These are phyloP conservation scores for Glomeris maerens DNA, from an alignment of 1,140 invertebrate genomes.

Conservation along the genomic window DNA sequence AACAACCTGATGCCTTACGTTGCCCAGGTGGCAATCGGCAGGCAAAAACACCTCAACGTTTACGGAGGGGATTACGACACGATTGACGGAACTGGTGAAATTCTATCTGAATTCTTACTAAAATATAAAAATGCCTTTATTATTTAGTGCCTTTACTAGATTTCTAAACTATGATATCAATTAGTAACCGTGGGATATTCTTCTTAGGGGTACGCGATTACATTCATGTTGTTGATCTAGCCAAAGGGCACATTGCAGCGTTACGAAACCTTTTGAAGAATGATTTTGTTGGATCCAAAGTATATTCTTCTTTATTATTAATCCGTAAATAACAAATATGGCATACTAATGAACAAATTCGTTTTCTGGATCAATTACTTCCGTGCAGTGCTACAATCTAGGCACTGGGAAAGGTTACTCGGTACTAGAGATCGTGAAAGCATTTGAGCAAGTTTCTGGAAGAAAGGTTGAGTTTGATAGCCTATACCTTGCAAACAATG, in stretches of 20 bases:
- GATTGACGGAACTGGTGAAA: conserved; percentile 68
- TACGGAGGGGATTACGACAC: conserved; percentile 83
- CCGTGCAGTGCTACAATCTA: conserved; percentile 61
- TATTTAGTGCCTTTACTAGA: not conserved
- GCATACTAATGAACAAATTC: not conserved
- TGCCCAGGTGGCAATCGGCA: conserved; percentile 61
- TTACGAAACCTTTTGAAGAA: conserved; percentile 44
- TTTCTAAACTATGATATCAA: not conserved
- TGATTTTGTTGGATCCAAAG: conserved; percentile 13
- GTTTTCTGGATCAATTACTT: conserved; percentile 5
- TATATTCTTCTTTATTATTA: not conserved
- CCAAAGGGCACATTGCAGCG: conserved; percentile 73
- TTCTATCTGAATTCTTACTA: not conserved
- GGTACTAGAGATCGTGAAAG: conserved; percentile 59
- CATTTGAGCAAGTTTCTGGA: conserved; percentile 63
- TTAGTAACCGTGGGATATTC: no score
- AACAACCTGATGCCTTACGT: conserved; percentile 85
- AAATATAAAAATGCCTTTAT: not conserved
- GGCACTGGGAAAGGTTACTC: conserved; percentile 77
- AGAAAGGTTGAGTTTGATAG: no score
- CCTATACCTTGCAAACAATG: no score
- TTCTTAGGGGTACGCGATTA: conserved; percentile 72
- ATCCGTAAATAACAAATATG: not conserved
- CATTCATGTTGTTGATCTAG: conserved; percentile 85
- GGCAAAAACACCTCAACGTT: conserved; percentile 57